Percentiles rank a stretch among this genome's conserved stretches.
Evolutionary conservation across 2,888 invertebrate species (phyloP).

Genomic region (Caenorhabditis wallacei): DNA sequence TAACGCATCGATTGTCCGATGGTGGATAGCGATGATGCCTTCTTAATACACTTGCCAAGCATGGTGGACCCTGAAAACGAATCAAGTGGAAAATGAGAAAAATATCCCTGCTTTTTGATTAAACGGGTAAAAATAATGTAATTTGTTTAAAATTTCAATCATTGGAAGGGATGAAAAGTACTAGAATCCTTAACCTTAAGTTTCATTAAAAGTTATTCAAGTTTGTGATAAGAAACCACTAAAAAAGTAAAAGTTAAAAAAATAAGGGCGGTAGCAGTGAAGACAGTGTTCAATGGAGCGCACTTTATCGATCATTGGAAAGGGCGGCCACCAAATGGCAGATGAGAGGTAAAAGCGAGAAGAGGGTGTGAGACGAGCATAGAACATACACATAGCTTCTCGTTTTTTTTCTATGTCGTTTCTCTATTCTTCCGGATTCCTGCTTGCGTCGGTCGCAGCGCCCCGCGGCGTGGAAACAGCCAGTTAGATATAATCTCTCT

Average conservation of each 20-base stretch:
- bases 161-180: too few relatives aligned
- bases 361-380: conserved; percentile 18
- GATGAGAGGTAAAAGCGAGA: conserved; percentile 10
- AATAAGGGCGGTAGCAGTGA: conserved; percentile 48
- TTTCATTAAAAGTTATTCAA: background rate
- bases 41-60: conserved; percentile 72
- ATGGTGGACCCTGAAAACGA: conserved; percentile 67
- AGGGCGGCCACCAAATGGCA: conserved; percentile 45
- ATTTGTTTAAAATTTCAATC: too few relatives aligned
- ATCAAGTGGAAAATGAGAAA: background rate
- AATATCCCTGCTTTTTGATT: background rate
- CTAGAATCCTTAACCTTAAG: too few relatives aligned
- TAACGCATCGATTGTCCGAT: conserved; percentile 58
- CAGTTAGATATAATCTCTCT: conserved; percentile 31
- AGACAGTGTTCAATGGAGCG: conserved; percentile 52
- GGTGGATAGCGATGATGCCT: conserved; percentile 59
- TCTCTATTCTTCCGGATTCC: conserved; percentile 36
- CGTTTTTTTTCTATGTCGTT: conserved; percentile 30
- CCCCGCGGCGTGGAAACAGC: conserved; percentile 29
- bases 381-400: conserved; percentile 15
- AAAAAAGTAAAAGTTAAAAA: conserved; percentile 7
- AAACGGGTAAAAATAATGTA: background rate
- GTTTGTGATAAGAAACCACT: background rate
- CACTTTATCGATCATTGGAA: conserved; percentile 40
- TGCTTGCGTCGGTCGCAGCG: conserved; percentile 8